Conservation (phyloP, 2,113 vertebrate species). For the Hippopotamus amphibius region DNA sequence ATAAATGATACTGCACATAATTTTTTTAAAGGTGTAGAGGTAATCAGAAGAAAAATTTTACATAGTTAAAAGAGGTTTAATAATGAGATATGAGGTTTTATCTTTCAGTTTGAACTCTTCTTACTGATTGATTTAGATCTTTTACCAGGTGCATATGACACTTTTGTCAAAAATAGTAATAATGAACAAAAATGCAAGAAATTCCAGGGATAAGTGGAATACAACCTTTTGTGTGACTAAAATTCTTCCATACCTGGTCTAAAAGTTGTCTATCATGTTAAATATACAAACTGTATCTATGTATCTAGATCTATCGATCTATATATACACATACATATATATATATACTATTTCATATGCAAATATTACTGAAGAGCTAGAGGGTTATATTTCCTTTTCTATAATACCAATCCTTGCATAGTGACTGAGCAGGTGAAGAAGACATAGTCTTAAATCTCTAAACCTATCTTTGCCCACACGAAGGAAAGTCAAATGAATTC, state of each 20-base stretch:
- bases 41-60: neutral
- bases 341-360: neutral
- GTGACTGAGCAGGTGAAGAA: neutral
- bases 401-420: neutral
- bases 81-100: neutral
- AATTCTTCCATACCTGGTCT: neutral
- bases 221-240: neutral
- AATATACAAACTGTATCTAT: neutral
- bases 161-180: neutral
- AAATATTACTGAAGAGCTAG: neutral
- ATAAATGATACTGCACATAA: neutral
- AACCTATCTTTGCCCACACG: neutral
- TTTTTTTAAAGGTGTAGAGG: neutral
- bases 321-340: neutral
- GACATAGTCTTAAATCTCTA: neutral
- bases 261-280: neutral
- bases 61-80: neutral
- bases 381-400: neutral
- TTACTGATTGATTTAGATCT: neutral
- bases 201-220: neutral
- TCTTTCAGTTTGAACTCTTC: slow-evolving; percentile 30
- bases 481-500: slow-evolving; percentile 36
- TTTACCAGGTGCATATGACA: neutral
- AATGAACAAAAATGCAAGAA: neutral
- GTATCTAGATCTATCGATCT: neutral